phyloP scores from a whole-genome alignment of 2,113 vertebrate species.

The Semnopithecus entellus region DNA sequence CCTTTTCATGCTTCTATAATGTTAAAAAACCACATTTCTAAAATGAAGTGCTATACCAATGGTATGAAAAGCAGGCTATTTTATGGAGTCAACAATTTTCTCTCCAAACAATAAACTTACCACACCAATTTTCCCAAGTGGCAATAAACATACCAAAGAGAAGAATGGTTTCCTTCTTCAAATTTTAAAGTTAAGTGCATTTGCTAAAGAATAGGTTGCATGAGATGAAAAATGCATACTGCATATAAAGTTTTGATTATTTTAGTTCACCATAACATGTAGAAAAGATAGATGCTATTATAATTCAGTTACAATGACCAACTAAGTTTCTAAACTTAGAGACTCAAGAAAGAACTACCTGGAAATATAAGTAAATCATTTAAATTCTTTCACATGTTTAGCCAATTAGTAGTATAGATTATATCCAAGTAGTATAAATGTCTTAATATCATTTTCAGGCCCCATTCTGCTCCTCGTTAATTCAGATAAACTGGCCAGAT shows the following conservation, averaged over 20 bases:
- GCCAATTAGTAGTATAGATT: background rate
- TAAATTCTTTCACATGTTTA: background rate
- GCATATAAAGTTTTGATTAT: conserved; percentile 16
- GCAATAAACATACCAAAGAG: conserved; percentile 54
- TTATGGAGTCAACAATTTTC: conserved; percentile 27
- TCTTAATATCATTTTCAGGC: background rate
- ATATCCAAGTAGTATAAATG: background rate
- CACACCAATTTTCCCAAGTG: conserved; percentile 27
- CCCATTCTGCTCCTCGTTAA: background rate
- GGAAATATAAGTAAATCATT: background rate
- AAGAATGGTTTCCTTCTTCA: conserved; percentile 49
- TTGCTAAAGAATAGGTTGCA: conserved; percentile 43
- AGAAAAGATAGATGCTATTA: conserved; percentile 10
- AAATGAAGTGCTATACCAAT: conserved; percentile 36
- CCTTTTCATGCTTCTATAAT: background rate
- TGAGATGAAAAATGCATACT: conserved; percentile 56
- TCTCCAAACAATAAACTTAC: conserved; percentile 49
- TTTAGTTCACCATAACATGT: conserved; percentile 22
- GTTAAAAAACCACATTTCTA: conserved; percentile 18
- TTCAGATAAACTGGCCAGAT: background rate
- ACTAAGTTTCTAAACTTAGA: background rate
- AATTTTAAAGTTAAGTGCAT: conserved; percentile 41
- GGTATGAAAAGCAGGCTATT: conserved; percentile 25
- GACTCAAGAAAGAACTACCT: background rate
- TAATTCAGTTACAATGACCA: background rate